Evolutionary conservation across 1,140 invertebrate species (phyloP).

Genomic region (Brachionus sp.): DNA sequence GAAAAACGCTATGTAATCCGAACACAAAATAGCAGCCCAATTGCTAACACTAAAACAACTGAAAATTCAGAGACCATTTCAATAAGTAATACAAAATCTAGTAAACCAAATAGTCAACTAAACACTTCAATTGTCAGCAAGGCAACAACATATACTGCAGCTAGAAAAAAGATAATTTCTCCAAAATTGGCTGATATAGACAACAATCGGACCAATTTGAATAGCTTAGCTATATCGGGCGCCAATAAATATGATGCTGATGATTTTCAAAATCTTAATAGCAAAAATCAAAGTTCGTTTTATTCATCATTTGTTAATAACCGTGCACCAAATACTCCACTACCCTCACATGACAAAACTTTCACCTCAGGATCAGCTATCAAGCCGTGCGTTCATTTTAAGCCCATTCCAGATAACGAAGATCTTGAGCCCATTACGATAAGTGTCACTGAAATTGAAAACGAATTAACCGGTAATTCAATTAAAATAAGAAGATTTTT

Average conservation of each 20-base stretch:
- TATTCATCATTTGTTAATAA: slow-evolving; percentile 26
- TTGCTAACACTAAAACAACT: neutral
- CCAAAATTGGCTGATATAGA: neutral
- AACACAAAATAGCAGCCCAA: neutral
- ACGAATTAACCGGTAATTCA: neutral
- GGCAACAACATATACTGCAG: neutral
- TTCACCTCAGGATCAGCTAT: neutral
- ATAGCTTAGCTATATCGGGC: neutral
- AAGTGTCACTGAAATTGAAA: slow-evolving; percentile 35
- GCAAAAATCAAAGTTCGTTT: neutral
- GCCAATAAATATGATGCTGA: slow-evolving; percentile 9
- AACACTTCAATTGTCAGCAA: neutral
- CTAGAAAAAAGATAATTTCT: neutral
- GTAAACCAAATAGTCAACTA: neutral
- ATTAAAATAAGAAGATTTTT: slow-evolving; percentile 32
- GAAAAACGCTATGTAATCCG: slow-evolving; percentile 16
- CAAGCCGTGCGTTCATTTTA: slow-evolving; percentile 4
- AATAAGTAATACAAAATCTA: neutral
- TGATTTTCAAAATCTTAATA: neutral
- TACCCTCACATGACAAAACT: slow-evolving; percentile 7
- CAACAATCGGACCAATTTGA: neutral
- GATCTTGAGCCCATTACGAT: slow-evolving; percentile 16
- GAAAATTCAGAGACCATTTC: neutral
- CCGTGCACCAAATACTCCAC: neutral
- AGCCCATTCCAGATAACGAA: neutral